These are phyloP conservation scores for Grammomys dolichurus DNA, from an alignment of 2,113 vertebrate genomes.

Conservation along the genomic window DNA sequence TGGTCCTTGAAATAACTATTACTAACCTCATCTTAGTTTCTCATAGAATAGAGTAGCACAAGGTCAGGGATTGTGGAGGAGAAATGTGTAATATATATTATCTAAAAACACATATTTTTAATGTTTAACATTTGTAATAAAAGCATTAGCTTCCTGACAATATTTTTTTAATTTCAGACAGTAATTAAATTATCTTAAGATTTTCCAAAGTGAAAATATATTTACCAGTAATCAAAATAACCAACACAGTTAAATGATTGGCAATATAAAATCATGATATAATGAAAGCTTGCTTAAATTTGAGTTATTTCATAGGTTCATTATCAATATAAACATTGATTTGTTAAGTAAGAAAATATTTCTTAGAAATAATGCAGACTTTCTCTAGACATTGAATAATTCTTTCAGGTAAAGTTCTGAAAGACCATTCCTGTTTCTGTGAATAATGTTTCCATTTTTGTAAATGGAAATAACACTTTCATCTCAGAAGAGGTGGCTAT, in stretches of 20 bases:
- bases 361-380: not conserved
- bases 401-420: not conserved
- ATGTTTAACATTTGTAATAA: rapidly evolving
- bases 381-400: not conserved
- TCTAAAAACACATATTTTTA: not conserved
- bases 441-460: not conserved
- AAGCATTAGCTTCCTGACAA: not conserved
- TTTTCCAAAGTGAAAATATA: not conserved
- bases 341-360: not conserved
- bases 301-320: not conserved
- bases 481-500: not conserved
- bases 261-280: not conserved
- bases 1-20: not conserved
- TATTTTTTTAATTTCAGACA: not conserved
- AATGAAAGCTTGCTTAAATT: not conserved
- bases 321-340: not conserved
- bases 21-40: too few species aligned
- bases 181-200: not conserved
- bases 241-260: not conserved
- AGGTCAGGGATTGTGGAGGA: not conserved
- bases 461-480: not conserved
- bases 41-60: not conserved
- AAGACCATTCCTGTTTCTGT: not conserved
- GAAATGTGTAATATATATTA: not conserved
- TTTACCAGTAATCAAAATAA: not conserved